Conservation (phyloP, 2,888 invertebrate genomes). For the Bellardia pandia region DNA sequence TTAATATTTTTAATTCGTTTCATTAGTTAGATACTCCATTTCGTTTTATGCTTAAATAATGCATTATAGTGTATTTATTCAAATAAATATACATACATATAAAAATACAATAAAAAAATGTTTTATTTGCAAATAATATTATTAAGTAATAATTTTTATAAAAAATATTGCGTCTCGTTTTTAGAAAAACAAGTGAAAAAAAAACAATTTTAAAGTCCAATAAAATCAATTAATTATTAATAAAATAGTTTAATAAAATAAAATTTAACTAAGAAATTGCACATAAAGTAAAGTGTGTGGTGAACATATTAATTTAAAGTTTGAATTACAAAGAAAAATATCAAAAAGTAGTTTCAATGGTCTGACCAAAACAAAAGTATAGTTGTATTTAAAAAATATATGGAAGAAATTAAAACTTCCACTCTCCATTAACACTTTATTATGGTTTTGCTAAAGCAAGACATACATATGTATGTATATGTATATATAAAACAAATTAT, state of each 20-base stretch:
- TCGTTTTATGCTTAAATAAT: conserved; percentile 32
- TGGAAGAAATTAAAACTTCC: too few species aligned
- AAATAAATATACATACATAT: conserved; percentile 54
- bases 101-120: conserved; percentile 20
- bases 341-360: conserved; percentile 25
- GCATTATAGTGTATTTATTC: conserved; percentile 41
- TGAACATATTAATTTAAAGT: not conserved
- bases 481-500: conserved; percentile 10
- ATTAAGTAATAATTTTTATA: conserved; percentile 67
- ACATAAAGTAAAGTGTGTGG: conserved; percentile 42
- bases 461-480: not conserved
- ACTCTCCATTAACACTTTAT: too few species aligned
- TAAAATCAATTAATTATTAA: conserved; percentile 37
- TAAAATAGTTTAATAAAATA: conserved; percentile 19
- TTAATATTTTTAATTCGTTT: conserved; percentile 30
- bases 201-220: conserved; percentile 20
- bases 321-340: conserved; percentile 11
- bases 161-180: conserved; percentile 73
- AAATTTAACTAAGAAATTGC: conserved; percentile 69
- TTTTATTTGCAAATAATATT: conserved; percentile 55
- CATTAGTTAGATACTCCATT: not conserved
- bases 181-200: conserved; percentile 63
- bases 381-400: not conserved
- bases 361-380: conserved; percentile 43
- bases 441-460: not conserved